A percentile compares a stretch with the other conserved stretches of the same genome.
These are phyloP conservation scores for Calliphora vicina DNA, from an alignment of 1,140 invertebrate species.

Conservation along the genomic window DNA sequence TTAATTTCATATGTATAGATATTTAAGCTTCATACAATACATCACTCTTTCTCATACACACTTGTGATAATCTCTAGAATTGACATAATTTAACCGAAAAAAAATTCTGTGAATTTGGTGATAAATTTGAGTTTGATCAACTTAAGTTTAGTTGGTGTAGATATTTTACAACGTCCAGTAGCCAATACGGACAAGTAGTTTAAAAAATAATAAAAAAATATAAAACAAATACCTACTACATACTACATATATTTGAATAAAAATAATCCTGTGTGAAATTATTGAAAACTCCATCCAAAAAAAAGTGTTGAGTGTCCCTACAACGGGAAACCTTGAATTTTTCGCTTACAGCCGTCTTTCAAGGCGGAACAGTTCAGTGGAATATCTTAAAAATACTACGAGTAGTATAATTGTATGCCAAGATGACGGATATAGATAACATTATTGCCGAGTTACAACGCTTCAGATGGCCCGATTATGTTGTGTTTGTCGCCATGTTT, in stretches of 20 bases:
- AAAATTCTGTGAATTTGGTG: background rate
- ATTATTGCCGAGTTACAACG: conserved; percentile 66
- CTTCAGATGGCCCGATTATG: conserved; percentile 65
- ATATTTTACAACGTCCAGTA: background rate
- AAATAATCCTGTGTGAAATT: background rate
- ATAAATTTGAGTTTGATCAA: conserved; percentile 16
- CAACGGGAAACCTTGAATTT: background rate
- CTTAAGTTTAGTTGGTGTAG: conserved; percentile 14
- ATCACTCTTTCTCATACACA: background rate
- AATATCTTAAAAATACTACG: background rate
- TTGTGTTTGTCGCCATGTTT: conserved; percentile 67
- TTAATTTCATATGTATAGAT: background rate
- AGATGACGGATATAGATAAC: conserved; percentile 66
- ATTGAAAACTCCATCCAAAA: background rate
- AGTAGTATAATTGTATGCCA: background rate
- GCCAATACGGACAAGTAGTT: background rate
- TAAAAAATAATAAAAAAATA: background rate
- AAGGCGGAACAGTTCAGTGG: background rate
- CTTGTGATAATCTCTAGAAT: conserved; percentile 10
- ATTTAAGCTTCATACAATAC: background rate
- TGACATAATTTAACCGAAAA: conserved; percentile 21
- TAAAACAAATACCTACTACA: background rate
- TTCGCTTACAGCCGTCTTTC: background rate
- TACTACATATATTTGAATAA: no score
- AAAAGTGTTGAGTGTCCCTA: background rate